Evolutionary conservation across 2,113 vertebrate genomes (phyloP).

Genomic region (Columba livia): DNA sequence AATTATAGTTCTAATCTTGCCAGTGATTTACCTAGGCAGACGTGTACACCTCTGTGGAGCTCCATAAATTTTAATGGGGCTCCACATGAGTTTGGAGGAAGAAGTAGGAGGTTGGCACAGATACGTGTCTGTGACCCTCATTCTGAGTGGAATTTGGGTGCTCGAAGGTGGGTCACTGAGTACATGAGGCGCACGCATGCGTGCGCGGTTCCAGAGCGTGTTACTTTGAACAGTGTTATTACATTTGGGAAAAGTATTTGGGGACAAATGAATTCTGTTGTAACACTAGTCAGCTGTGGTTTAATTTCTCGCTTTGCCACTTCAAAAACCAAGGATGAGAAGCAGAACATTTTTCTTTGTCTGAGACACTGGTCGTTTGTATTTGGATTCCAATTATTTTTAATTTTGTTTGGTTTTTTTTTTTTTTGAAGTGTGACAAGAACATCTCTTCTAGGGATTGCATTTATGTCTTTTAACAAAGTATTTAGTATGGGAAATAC

Average conservation of each 20-base stretch:
- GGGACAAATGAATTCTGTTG: neutral
- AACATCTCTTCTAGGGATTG: neutral
- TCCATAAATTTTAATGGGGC: slow-evolving; percentile 42
- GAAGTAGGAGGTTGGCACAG: neutral
- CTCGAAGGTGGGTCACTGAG: fast-evolving
- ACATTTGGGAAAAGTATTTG: neutral
- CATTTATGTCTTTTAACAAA: neutral
- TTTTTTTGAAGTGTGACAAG: neutral
- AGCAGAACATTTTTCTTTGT: neutral
- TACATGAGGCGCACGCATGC: fast-evolving
- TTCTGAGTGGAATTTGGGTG: neutral
- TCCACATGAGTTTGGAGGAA: neutral
- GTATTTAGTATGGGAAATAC: neutral
- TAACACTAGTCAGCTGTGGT: neutral
- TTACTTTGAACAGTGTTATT: neutral
- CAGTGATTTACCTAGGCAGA: slow-evolving; percentile 49
- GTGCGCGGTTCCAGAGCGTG: neutral
- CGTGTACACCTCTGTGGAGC: neutral
- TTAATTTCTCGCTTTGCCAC: neutral
- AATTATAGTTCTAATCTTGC: slow-evolving; percentile 34
- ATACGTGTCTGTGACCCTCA: neutral
- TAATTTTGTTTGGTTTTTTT: neutral
- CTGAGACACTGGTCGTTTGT: neutral
- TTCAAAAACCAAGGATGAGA: neutral
- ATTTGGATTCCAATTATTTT: neutral